Evolutionary conservation across 2,113 vertebrate species (phyloP).

Genomic region (Serinus canaria): DNA sequence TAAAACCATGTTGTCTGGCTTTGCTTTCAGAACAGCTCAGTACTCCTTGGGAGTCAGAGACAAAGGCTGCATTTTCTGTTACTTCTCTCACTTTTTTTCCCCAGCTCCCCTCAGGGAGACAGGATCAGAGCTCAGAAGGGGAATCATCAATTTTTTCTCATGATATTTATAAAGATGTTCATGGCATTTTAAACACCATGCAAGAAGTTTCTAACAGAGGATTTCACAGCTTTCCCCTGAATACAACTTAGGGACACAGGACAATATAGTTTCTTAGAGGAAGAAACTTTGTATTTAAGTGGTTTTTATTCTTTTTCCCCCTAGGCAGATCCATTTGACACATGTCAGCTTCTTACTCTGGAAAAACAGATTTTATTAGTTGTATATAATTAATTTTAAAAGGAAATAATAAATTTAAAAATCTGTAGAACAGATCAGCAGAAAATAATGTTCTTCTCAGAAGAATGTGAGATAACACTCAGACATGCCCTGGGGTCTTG

Average conservation of each 20-base stretch:
- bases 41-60: neutral
- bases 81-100: neutral
- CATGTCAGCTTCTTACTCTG: neutral
- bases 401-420: neutral
- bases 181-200: neutral
- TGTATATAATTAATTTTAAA: neutral
- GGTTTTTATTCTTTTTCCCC: neutral
- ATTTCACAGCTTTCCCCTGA: neutral
- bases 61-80: slow-evolving; percentile 7
- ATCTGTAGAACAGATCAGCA: neutral
- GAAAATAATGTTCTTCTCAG: neutral
- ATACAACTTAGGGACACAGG: neutral
- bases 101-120: neutral
- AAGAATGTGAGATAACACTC: neutral
- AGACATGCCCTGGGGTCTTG: neutral
- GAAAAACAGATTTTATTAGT: neutral
- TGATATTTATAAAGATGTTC: neutral
- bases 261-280: neutral
- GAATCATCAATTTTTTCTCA: neutral
- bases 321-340: neutral
- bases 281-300: neutral
- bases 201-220: neutral
- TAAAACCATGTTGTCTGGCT: neutral
- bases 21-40: neutral
- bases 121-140: neutral